Conservation (phyloP, 2,888 invertebrate species). For the Craniophora ligustri region DNA sequence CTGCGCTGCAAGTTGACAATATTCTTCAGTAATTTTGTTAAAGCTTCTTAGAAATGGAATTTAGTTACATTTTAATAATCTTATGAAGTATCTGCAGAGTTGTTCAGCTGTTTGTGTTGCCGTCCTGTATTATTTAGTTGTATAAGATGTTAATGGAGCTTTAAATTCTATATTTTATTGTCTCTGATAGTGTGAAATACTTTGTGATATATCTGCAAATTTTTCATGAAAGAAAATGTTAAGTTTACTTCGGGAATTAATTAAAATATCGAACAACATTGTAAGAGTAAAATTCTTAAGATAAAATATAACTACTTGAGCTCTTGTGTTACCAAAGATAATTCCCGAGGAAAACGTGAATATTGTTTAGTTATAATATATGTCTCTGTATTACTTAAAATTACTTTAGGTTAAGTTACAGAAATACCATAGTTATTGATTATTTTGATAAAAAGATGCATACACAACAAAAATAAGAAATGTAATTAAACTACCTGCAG, state of each 20-base stretch:
- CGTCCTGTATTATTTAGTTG: constrained; percentile 39
- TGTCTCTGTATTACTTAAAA: constrained; percentile 33
- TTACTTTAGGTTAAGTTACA: constrained; percentile 20
- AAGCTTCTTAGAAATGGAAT: constrained; percentile 1
- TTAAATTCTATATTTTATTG: not conserved
- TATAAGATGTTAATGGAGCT: not conserved
- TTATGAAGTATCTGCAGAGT: constrained; percentile 7
- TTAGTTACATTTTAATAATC: not conserved
- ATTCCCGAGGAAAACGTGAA: not conserved
- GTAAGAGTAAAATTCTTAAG: too few species aligned
- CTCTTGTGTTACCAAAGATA: constrained; percentile 8
- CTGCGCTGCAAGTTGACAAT: not conserved
- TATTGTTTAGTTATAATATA: constrained; percentile 4
- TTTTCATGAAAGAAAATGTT: not conserved
- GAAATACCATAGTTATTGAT: constrained; percentile 27
- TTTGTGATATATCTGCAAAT: not conserved
- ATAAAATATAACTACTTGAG: too few species aligned
- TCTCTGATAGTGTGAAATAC: not conserved
- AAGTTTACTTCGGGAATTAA: not conserved
- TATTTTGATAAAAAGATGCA: constrained; percentile 36
- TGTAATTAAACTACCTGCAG: not conserved
- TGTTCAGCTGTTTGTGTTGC: constrained; percentile 16
- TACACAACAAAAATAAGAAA: too few species aligned
- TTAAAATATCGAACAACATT: too few species aligned
- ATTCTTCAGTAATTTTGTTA: constrained; percentile 6